phyloP scores from a whole-genome alignment of 1,140 invertebrate species.

The Coboldia fuscipes region DNA sequence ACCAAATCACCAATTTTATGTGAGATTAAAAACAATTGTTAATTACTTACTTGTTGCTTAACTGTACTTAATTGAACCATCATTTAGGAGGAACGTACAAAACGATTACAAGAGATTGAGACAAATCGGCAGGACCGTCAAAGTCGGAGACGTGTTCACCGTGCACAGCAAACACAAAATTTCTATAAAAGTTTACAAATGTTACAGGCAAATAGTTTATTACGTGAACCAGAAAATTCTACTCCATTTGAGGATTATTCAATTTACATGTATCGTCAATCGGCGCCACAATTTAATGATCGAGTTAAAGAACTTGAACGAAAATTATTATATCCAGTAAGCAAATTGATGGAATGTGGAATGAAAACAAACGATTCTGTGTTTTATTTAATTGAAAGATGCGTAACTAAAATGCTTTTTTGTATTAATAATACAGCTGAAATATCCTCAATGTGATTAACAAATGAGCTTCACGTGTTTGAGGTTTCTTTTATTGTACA shows the following conservation, averaged over 20 bases:
- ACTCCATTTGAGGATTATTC: conserved; percentile 50
- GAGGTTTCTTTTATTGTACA: neutral
- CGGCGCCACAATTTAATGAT: conserved; percentile 50
- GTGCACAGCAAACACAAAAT: conserved; percentile 43
- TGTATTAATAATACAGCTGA: neutral
- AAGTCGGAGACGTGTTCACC: conserved; percentile 37
- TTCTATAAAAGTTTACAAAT: conserved; percentile 60
- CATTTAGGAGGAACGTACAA: conserved; percentile 37
- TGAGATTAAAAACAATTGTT: neutral
- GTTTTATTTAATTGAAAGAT: conserved; percentile 1
- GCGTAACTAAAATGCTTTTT: neutral
- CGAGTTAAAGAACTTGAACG: conserved; percentile 54
- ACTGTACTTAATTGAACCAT: no score
- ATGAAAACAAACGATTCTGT: neutral
- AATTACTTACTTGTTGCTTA: no score
- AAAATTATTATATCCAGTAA: conserved; percentile 54
- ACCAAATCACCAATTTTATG: neutral
- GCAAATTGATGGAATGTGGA: conserved; percentile 15
- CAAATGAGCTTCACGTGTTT: neutral
- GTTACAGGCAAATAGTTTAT: conserved; percentile 35
- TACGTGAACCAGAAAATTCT: conserved; percentile 23
- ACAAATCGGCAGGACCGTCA: conserved; percentile 39
- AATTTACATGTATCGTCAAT: conserved; percentile 49
- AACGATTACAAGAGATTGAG: conserved; percentile 41
- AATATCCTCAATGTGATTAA: neutral